These are phyloP conservation scores for Bombyx mandarina DNA, from an alignment of 1,140 invertebrate genomes.

Conservation along the genomic window DNA sequence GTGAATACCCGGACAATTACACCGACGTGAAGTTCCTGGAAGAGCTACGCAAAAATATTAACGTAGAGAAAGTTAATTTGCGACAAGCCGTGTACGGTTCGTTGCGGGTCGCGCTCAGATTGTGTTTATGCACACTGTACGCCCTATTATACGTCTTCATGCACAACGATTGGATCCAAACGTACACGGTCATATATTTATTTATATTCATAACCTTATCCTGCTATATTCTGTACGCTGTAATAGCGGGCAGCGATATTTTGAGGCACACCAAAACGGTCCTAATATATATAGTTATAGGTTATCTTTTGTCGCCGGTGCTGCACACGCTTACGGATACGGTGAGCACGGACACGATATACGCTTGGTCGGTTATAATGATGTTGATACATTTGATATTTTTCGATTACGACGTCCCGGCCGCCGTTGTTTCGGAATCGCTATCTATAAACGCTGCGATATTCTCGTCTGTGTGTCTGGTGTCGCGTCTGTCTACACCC, in stretches of 20 bases:
- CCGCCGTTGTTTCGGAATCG: slow-evolving; percentile 85
- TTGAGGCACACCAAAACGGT: slow-evolving; percentile 75
- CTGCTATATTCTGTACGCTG: slow-evolving; percentile 73
- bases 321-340: slow-evolving; percentile 96
- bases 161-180: slow-evolving; percentile 77
- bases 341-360: slow-evolving; percentile 97
- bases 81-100: slow-evolving; percentile 80
- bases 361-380: slow-evolving; percentile 90
- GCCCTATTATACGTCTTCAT: slow-evolving; percentile 81
- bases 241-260: slow-evolving; percentile 31
- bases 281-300: slow-evolving; percentile 85
- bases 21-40: slow-evolving; percentile 88
- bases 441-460: slow-evolving; percentile 91
- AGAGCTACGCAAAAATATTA: slow-evolving; percentile 88
- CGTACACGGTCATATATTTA: slow-evolving; percentile 73
- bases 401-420: slow-evolving; percentile 90
- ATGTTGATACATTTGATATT: slow-evolving; percentile 91
- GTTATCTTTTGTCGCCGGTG: slow-evolving; percentile 89
- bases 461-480: slow-evolving; percentile 94
- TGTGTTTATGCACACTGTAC: slow-evolving; percentile 84
- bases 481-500: slow-evolving; percentile 88
- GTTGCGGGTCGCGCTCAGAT: slow-evolving; percentile 79
- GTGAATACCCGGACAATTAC: slow-evolving; percentile 92
- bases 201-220: slow-evolving; percentile 71
- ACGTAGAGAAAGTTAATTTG: slow-evolving; percentile 79